These are phyloP conservation scores for Dendropsophus ebraccatus DNA, from an alignment of 2,113 vertebrate genomes.

Conservation along the genomic window DNA sequence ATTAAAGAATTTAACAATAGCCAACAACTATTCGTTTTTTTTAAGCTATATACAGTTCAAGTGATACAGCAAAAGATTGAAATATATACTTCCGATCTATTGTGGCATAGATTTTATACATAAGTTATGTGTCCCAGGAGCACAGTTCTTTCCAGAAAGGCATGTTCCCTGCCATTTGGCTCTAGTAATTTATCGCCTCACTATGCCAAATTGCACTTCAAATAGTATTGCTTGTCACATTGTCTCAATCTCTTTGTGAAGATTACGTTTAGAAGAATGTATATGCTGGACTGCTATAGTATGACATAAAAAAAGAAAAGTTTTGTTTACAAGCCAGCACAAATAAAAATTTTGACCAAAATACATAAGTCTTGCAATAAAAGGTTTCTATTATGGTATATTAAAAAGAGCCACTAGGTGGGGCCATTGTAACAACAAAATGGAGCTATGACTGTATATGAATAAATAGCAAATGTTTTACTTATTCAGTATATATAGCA, in stretches of 20 bases:
- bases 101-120: slow-evolving; percentile 35
- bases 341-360: neutral
- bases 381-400: neutral
- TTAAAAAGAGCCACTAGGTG: slow-evolving; percentile 29
- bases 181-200: slow-evolving; percentile 24
- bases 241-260: neutral
- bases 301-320: neutral
- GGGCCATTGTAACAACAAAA: slow-evolving; percentile 40
- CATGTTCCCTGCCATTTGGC: slow-evolving; percentile 47
- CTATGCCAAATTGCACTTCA: slow-evolving; percentile 47
- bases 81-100: slow-evolving; percentile 26
- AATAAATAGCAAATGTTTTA: slow-evolving; percentile 32
- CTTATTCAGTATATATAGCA: slow-evolving; percentile 25
- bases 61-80: slow-evolving; percentile 21
- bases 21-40: neutral
- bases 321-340: neutral
- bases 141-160: slow-evolving; percentile 18
- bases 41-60: neutral
- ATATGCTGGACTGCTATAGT: neutral
- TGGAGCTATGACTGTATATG: neutral
- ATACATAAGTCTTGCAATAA: neutral
- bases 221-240: slow-evolving; percentile 40
- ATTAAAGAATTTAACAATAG: neutral
- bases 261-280: neutral
- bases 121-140: slow-evolving; percentile 23